Conservation (phyloP, 2,113 vertebrate species). For the Sclerurus mexicanus region DNA sequence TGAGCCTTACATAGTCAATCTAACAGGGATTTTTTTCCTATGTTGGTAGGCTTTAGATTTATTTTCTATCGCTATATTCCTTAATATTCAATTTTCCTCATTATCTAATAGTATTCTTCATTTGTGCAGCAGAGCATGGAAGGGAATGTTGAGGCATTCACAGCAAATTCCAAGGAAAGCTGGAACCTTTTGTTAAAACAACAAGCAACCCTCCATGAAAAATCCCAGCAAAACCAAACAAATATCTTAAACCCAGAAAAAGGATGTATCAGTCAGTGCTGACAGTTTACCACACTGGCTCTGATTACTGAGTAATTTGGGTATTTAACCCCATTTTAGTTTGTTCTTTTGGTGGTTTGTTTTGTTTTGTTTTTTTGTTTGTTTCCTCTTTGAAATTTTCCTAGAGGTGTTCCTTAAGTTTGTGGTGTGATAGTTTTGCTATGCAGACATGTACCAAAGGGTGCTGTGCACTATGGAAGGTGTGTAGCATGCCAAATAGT, state of each 20-base stretch:
- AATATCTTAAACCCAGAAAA: neutral
- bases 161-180: neutral
- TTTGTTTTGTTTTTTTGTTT: neutral
- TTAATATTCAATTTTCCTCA: neutral
- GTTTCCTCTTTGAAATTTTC: neutral
- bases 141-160: neutral
- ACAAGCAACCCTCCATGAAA: neutral
- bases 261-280: fast-evolving
- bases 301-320: neutral
- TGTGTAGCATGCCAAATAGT: neutral
- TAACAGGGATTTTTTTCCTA: neutral
- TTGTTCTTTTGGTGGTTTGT: neutral
- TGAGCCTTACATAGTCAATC: neutral
- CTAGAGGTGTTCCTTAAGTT: neutral
- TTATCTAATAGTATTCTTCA: neutral
- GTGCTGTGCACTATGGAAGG: neutral
- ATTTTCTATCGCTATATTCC: neutral
- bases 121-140: neutral
- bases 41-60: neutral
- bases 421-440: neutral
- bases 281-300: neutral
- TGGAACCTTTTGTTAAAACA: neutral
- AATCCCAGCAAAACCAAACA: neutral
- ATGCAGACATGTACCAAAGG: neutral
- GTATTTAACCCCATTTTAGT: neutral